Evolutionary conservation across 2,797 vertebrate genomes (phyloP).

Genomic region (Diceros bicornis): DNA sequence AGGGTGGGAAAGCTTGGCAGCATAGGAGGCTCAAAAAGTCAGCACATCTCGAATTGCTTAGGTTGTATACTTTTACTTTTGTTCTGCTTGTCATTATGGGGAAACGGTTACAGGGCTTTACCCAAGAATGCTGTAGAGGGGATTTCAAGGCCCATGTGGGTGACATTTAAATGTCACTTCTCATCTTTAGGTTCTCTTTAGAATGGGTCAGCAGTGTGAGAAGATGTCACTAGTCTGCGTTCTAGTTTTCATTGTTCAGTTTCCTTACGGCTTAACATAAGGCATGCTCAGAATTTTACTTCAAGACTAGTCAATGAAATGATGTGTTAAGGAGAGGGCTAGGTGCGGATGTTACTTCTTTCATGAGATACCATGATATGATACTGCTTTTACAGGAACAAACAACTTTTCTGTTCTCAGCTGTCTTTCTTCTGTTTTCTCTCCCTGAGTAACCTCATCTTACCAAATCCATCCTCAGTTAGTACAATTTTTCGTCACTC

Average conservation of each 20-base stretch:
- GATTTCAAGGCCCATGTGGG: not conserved
- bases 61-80: not conserved
- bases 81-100: not conserved
- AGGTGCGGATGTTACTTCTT: not conserved
- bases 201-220: not conserved
- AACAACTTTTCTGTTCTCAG: not conserved
- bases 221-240: not conserved
- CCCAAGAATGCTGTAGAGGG: not conserved
- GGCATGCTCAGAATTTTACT: not conserved
- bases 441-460: not conserved
- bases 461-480: not conserved
- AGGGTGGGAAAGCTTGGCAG: not conserved
- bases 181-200: not conserved
- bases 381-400: not conserved
- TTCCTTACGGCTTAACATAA: not conserved
- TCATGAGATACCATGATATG: not conserved
- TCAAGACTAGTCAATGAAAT: not conserved
- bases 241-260: not conserved
- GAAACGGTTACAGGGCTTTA: not conserved
- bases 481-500: not conserved
- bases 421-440: not conserved
- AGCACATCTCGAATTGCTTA: not conserved
- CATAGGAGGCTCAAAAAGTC: rapidly evolving
- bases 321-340: not conserved
- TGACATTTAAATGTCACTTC: not conserved